Evolutionary conservation across 2,888 invertebrate species (phyloP), one percentile per base, ranked within the genome.

Genomic region (Tenodera sinensis): DNA sequence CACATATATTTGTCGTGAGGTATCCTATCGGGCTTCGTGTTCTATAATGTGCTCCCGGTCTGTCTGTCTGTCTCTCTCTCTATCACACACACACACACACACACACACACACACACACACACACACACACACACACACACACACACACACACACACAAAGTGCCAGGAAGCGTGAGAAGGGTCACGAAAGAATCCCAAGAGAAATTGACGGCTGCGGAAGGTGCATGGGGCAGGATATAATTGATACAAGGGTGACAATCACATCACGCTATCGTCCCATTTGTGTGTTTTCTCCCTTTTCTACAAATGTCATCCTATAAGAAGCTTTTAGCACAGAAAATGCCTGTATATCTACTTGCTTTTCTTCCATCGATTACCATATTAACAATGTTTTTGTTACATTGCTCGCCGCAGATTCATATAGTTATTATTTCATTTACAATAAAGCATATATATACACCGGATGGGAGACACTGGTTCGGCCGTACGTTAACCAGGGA

Each of bases 251-350:
- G 28, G 82, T 89, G 88, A 88, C 89, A 85, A 88, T 88, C 88
- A 28, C 85, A 84, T 54, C 89, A 89, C 89, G 89, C 89, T 42
- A 89, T 88, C 88, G 20, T 47, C 88, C 83, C 85, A 89, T 89
- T 89, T 88, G 82, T 85, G 86, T 71, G 54, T 71, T 71, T 71
- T 71, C 25, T 71, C 20, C 25, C 25, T 71, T 71, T 71, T 71
- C 25, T 71, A 15, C 54, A 71, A 71, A 71, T 71, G 54, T 25
- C 25, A 71, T 71, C 25, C 54, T 71, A 71, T 25, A 71, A 71
- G 54, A 71, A 71, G 54, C 54, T 71, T 71, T 71, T 71, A 71
- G 54, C 42, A 71, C 25, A 71, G 54, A 71, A 71, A 71, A 71
- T 25, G 14, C 6, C 25, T 71, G 54, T 20, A 71, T 71, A 20